These are phyloP conservation scores for Saxidomus purpurata DNA, from an alignment of 1,140 invertebrate species.

Conservation along the genomic window DNA sequence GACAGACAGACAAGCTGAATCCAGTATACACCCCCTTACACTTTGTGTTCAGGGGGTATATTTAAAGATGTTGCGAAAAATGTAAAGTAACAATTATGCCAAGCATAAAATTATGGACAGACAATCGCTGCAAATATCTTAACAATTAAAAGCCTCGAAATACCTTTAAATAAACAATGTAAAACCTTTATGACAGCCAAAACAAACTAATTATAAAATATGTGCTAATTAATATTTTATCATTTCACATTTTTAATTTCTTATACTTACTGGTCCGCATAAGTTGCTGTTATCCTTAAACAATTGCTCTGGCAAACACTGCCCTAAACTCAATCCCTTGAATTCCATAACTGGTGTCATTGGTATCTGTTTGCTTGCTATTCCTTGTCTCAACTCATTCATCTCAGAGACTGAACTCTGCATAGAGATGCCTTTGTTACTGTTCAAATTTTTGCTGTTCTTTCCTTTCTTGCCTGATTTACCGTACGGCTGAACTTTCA, in stretches of 20 bases:
- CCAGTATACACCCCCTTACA: no score
- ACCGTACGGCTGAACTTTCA: slow-evolving; percentile 8
- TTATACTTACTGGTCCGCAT: neutral
- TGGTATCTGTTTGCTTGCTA: slow-evolving; percentile 28
- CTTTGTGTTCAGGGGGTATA: no score
- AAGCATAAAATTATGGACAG: no score
- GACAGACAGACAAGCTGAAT: no score
- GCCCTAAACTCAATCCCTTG: neutral
- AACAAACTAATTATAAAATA: no score
- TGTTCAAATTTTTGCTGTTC: neutral
- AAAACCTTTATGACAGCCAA: no score
- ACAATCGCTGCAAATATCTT: no score
- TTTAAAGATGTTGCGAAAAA: no score
- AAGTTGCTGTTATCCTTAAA: neutral
- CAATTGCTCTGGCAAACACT: neutral
- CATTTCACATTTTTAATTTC: neutral
- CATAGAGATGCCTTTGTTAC: neutral
- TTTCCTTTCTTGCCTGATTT: neutral
- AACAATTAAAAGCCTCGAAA: no score
- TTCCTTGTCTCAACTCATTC: neutral
- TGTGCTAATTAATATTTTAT: no score
- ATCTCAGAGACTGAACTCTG: neutral
- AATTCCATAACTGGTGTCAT: neutral
- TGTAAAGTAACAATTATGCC: no score
- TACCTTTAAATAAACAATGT: no score